phyloP scores from a whole-genome alignment of 2,113 vertebrate species.

The Cisticola juncidis region DNA sequence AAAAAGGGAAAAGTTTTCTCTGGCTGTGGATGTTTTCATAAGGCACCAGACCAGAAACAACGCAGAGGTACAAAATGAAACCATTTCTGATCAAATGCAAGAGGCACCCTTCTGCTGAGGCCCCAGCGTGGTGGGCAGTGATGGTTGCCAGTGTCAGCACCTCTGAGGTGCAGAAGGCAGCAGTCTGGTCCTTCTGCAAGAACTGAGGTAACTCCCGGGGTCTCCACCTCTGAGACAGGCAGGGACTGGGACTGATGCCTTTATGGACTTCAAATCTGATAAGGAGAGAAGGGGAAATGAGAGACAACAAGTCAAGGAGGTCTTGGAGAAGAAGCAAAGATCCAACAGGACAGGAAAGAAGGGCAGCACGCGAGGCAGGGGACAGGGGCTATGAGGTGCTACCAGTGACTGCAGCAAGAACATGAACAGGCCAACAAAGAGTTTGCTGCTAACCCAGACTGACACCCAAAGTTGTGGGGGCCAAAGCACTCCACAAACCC shows the following conservation, averaged over 20 bases:
- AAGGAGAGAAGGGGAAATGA: background rate
- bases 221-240: background rate
- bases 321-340: background rate
- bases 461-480: background rate
- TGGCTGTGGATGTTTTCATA: background rate
- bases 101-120: background rate
- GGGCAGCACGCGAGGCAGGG: background rate
- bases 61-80: background rate
- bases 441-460: background rate
- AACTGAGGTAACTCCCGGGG: background rate
- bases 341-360: background rate
- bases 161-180: background rate
- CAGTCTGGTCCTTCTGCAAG: background rate
- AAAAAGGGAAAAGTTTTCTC: background rate
- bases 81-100: background rate
- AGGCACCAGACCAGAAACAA: background rate
- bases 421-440: background rate
- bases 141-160: background rate
- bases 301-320: background rate
- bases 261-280: background rate
- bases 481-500: background rate
- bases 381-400: background rate
- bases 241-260: background rate
- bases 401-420: background rate
- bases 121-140: background rate